Evolutionary conservation across 2,888 invertebrate species (phyloP).

Genomic region (Laspeyria flexula): DNA sequence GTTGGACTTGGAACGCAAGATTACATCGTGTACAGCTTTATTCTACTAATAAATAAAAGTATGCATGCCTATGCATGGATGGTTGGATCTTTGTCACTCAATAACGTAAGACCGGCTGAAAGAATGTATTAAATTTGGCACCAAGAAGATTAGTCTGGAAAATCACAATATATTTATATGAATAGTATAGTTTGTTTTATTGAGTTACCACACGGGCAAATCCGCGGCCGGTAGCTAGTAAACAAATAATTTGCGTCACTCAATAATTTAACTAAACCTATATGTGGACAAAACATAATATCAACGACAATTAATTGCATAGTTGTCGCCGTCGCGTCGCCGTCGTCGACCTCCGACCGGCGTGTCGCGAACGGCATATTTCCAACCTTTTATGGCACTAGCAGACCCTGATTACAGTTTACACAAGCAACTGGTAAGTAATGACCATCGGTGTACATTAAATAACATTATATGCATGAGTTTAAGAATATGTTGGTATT

Average conservation of each 20-base stretch:
- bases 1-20: no score
- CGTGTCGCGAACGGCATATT: conserved; percentile 40
- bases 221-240: neutral
- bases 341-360: conserved; percentile 46
- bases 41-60: no score
- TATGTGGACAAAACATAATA: conserved; percentile 34
- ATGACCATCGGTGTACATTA: conserved; percentile 14
- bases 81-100: no score
- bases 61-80: no score
- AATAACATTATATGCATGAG: neutral
- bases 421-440: conserved; percentile 26
- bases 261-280: conserved; percentile 3
- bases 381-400: conserved; percentile 60
- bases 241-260: conserved; percentile 12
- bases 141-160: no score
- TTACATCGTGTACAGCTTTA: no score
- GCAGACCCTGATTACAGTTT: conserved; percentile 63
- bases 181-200: no score
- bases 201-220: no score
- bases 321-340: conserved; percentile 41
- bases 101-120: no score
- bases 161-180: no score
- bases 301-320: conserved; percentile 38
- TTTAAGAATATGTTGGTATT: conserved; percentile 2
- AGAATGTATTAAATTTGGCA: no score